Conservation (phyloP, 2,888 invertebrate species). For the Microctonus aethiopoides region DNA sequence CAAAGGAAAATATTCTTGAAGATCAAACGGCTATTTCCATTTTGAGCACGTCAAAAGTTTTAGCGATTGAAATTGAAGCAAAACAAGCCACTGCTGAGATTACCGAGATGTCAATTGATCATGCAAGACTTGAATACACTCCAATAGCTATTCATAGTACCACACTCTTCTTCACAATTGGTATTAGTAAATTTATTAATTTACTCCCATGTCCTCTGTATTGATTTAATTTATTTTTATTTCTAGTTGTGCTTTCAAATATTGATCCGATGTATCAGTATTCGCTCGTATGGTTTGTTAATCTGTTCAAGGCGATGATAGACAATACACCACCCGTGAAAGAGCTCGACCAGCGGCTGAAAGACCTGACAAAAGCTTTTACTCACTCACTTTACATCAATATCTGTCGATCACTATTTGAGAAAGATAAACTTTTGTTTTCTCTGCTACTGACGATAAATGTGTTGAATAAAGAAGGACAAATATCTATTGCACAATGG, state of each 20-base stretch:
- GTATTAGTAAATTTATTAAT: conserved; percentile 64
- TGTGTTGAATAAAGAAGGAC: conserved; percentile 74
- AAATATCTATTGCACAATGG: conserved; percentile 78
- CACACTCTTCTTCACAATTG: conserved; percentile 90
- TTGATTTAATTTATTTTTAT: not conserved
- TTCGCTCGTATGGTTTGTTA: conserved; percentile 93
- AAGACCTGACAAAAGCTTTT: conserved; percentile 82
- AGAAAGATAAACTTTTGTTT: conserved; percentile 94
- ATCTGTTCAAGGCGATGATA: conserved; percentile 86
- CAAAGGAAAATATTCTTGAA: conserved; percentile 86
- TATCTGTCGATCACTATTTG: conserved; percentile 93
- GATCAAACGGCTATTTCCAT: conserved; percentile 90
- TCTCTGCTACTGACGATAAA: conserved; percentile 82
- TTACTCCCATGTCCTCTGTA: not conserved
- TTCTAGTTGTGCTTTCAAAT: conserved; percentile 82
- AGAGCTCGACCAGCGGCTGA: conserved; percentile 71
- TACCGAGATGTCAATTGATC: conserved; percentile 91
- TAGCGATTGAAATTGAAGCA: conserved; percentile 90
- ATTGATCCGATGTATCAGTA: conserved; percentile 99
- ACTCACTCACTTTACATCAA: conserved; percentile 92
- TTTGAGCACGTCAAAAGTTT: conserved; percentile 87
- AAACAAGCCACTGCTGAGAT: conserved; percentile 91
- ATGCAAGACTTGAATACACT: conserved; percentile 84
- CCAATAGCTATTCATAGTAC: conserved; percentile 92
- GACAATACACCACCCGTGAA: conserved; percentile 75